These are phyloP conservation scores for Carterocephalus palaemon DNA, from an alignment of 2,888 invertebrate genomes.

Conservation along the genomic window DNA sequence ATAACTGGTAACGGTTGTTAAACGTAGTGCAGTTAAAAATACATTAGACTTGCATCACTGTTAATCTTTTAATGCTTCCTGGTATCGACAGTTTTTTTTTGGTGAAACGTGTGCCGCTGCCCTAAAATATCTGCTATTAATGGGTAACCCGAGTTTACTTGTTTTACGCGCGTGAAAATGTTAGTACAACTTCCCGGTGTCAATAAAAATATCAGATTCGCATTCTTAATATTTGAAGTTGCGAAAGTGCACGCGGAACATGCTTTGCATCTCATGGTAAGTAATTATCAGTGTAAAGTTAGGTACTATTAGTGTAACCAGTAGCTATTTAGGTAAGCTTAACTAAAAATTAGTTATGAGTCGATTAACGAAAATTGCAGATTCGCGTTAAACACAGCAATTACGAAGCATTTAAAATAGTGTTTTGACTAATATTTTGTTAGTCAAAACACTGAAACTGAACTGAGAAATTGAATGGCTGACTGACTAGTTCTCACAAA, in stretches of 20 bases:
- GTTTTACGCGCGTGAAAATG: slow-evolving; percentile 34
- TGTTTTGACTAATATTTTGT: too few relatives aligned
- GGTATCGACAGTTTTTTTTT: slow-evolving; percentile 8
- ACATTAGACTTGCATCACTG: slow-evolving; percentile 16
- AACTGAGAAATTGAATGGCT: too few relatives aligned
- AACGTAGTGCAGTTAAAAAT: slow-evolving; percentile 23
- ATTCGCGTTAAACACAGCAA: too few relatives aligned
- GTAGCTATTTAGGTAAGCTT: too few relatives aligned
- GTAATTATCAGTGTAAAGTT: slow-evolving; percentile 1
- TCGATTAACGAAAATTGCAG: too few relatives aligned
- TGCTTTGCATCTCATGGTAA: slow-evolving; percentile 22
- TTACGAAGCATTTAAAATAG: too few relatives aligned
- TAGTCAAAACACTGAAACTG: too few relatives aligned
- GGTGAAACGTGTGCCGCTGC: slow-evolving; percentile 27
- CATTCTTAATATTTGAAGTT: slow-evolving; percentile 20
- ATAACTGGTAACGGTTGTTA: slow-evolving; percentile 19
- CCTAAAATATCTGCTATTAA: slow-evolving; percentile 27
- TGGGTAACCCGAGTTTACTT: slow-evolving; percentile 41
- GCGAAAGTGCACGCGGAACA: slow-evolving; percentile 21
- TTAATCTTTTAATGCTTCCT: slow-evolving; percentile 19
- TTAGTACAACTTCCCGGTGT: slow-evolving; percentile 23
- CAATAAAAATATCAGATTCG: slow-evolving; percentile 20
- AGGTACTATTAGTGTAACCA: neutral
- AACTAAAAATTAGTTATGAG: too few relatives aligned
- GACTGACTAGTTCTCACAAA: too few relatives aligned